Evolutionary conservation across 2,888 invertebrate genomes (phyloP).

Genomic region (Campoplex nolae): DNA sequence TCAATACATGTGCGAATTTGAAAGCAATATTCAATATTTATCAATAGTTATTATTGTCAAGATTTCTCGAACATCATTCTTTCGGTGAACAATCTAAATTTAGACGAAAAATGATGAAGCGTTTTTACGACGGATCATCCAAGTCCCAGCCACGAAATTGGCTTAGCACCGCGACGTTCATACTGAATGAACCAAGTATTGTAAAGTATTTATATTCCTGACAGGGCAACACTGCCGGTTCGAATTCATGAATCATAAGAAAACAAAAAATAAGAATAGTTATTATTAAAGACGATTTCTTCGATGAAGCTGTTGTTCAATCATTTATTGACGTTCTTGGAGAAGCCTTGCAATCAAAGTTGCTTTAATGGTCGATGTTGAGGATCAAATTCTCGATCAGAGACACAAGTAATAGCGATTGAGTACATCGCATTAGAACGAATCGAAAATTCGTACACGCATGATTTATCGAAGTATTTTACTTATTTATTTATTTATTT

Average conservation of each 20-base stretch:
- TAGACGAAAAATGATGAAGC: background rate
- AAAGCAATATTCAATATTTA: background rate
- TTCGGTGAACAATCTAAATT: background rate
- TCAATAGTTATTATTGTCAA: background rate
- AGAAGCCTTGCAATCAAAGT: background rate
- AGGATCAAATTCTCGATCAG: background rate
- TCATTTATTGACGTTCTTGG: background rate
- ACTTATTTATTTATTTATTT: background rate
- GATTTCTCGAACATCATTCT: background rate
- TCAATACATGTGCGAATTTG: background rate
- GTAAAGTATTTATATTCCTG: constrained; percentile 27
- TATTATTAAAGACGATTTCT: constrained; percentile 9
- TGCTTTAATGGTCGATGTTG: background rate
- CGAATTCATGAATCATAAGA: background rate
- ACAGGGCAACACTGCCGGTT: constrained; percentile 41
- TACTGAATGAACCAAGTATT: constrained; percentile 25
- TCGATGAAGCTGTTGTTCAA: background rate
- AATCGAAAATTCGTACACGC: background rate
- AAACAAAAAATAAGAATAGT: background rate
- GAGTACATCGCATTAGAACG: background rate
- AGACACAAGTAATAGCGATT: too few species aligned
- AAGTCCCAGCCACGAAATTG: background rate
- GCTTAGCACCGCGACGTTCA: background rate
- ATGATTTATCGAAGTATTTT: background rate
- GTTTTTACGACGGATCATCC: background rate